Evolutionary conservation across 2,797 vertebrate genomes (phyloP), one percentile per base, ranked within the genome.

Genomic region (Chiroxiphia lanceolata): DNA sequence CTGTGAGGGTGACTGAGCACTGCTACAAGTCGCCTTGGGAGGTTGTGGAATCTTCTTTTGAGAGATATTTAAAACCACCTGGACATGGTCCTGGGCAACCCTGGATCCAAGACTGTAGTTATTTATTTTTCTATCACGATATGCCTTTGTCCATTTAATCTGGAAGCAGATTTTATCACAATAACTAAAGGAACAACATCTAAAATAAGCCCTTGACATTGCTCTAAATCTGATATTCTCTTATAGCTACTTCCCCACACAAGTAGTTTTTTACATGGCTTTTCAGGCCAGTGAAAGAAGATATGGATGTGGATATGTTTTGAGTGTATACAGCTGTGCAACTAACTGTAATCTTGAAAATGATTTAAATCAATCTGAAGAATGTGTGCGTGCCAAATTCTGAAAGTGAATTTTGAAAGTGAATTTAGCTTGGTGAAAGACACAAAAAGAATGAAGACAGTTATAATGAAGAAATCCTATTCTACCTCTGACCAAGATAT

Each of bases 181-280:
- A 11, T 48, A 90, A 48, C 15, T 72, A 50, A 17, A 81, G 15
- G 27, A 84, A 33, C 10, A 50, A 20, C 9, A 48, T 42, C 27
- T 59, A 63, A 91, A 89, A 59, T 15, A 68, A 54, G 13, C 6
- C 17, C 6, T 81, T 65, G 42, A 68, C 3, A 15, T 60, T 22
- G 23, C 9, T 18, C 7, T 74, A 50, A 64, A 45, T 76, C 29
- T 80, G 25, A 83, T 65, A 63, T 27, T 65, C 11, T 47, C 13
- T 80, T 40, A 29, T 9, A 71, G 22, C 11, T 54, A 17, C 15
- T 42, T 56, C 59, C 15, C 17, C 74, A 16, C 18, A n/a, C 2
- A 10, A 33, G 4, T 27, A 68, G 22, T 1, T 36, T 87, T n/a
- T 75, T 54, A 40, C 0, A 1, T 0, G 3, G 9, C 38, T 38